phyloP scores from a whole-genome alignment of 2,888 invertebrate genomes.

The Colostygia pectinataria region DNA sequence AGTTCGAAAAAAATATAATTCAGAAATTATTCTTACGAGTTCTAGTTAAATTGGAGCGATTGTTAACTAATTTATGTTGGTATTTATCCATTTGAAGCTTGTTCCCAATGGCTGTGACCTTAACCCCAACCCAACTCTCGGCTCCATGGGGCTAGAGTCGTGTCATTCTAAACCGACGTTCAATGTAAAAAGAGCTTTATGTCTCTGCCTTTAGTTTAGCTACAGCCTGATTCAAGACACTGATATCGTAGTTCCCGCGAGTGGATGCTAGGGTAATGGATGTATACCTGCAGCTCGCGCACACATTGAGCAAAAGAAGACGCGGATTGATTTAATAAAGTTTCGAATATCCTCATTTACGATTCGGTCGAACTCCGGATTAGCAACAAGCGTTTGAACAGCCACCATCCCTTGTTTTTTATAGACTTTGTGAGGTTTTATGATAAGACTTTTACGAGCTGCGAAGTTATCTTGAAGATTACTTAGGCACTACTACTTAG shows the following conservation, averaged over 20 bases:
- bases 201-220: background rate
- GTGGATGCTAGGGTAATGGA: too few relatives aligned
- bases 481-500: background rate
- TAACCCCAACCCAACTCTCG: conserved; percentile 8
- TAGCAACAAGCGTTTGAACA: conserved; percentile 31
- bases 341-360: conserved; percentile 43
- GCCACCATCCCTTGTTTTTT: conserved; percentile 18
- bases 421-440: conserved; percentile 6
- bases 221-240: too few relatives aligned
- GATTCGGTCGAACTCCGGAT: conserved; percentile 37
- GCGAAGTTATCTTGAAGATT: conserved; percentile 1
- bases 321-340: too few relatives aligned
- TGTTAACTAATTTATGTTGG: conserved; percentile 17
- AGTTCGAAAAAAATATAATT: background rate
- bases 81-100: conserved; percentile 17
- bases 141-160: background rate
- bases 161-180: background rate
- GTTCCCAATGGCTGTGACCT: conserved; percentile 26
- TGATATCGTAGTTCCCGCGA: too few relatives aligned
- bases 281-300: too few relatives aligned
- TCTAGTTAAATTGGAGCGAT: background rate
- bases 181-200: conserved; percentile 3
- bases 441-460: conserved; percentile 17
- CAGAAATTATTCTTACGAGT: background rate
- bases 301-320: background rate